phyloP scores from a whole-genome alignment of 2,888 invertebrate genomes.

The Apomyelois bistriatella region DNA sequence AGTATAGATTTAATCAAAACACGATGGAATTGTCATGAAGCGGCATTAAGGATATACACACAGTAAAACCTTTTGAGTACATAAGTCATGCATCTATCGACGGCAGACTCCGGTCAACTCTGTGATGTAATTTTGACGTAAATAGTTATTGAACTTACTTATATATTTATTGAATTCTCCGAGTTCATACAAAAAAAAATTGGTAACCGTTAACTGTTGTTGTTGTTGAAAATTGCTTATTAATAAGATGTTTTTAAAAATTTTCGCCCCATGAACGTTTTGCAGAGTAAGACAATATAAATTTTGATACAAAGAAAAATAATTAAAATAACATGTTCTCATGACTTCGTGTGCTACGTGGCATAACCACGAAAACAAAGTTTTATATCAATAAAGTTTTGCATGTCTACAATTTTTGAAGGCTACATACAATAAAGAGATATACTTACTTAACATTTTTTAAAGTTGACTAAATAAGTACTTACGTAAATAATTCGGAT shows the following conservation, averaged over 20 bases:
- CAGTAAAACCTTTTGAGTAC: too few relatives aligned
- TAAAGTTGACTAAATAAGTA: constrained; percentile 37
- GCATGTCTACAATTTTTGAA: constrained; percentile 32
- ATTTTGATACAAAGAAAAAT: constrained; percentile 45
- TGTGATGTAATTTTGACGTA: background rate
- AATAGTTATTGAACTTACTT: constrained; percentile 6
- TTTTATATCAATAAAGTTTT: constrained; percentile 27
- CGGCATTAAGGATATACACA: too few relatives aligned
- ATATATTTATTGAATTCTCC: too few relatives aligned
- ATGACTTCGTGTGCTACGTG: constrained; percentile 31
- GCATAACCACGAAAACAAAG: constrained; percentile 34
- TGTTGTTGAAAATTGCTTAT: constrained; percentile 53
- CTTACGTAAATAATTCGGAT: constrained; percentile 32
- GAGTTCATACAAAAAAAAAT: too few relatives aligned
- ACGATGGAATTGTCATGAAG: too few relatives aligned
- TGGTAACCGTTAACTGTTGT: constrained; percentile 34
- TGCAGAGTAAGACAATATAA: constrained; percentile 65
- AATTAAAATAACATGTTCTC: constrained; percentile 32
- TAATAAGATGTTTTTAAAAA: constrained; percentile 58
- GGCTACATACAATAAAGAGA: constrained; percentile 24
- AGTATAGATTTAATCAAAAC: too few relatives aligned
- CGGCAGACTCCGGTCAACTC: too few relatives aligned
- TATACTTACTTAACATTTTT: constrained; percentile 30
- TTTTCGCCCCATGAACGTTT: constrained; percentile 62
- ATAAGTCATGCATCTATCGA: too few relatives aligned